Evolutionary conservation across 37 sponge, comb jelly and placozoan species (phyloP).

Genomic region (Petrosia ficiformis): DNA sequence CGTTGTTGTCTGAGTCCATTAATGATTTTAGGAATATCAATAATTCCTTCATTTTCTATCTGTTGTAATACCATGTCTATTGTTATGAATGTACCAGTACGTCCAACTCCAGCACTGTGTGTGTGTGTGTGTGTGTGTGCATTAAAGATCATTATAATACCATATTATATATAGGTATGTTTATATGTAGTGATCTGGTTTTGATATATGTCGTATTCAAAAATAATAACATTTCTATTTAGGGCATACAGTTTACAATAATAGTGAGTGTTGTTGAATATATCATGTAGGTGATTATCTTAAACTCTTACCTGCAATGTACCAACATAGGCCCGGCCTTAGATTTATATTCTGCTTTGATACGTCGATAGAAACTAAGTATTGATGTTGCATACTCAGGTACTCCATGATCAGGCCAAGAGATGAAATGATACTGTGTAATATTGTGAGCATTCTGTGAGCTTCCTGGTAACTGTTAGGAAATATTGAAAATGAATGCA

Average conservation of each 20-base stretch:
- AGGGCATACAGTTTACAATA: too few species aligned
- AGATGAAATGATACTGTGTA: slow-evolving; percentile 49
- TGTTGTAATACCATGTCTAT: slow-evolving; percentile 34
- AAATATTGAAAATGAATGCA: too few species aligned
- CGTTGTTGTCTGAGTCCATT: slow-evolving; percentile 28
- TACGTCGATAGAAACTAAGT: slow-evolving; percentile 1
- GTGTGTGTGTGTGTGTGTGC: not conserved
- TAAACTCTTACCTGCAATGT: slow-evolving; percentile 51
- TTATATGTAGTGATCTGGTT: not conserved
- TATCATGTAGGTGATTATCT: not conserved
- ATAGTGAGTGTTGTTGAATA: not conserved
- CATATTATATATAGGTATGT: not conserved
- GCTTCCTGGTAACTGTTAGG: not conserved
- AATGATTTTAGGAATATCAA: slow-evolving; percentile 31
- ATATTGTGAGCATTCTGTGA: not conserved
- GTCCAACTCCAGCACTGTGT: slow-evolving; percentile 52
- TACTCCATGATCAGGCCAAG: slow-evolving; percentile 64
- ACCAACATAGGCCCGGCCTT: slow-evolving; percentile 8
- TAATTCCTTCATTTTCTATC: slow-evolving; percentile 10
- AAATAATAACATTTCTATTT: too few species aligned
- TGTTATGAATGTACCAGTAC: slow-evolving; percentile 55
- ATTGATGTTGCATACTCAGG: slow-evolving; percentile 45
- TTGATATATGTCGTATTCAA: too few species aligned
- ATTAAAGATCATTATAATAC: not conserved
- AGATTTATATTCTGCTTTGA: slow-evolving; percentile 8